Base-by-base conservation (phyloP, 30 jellyfish, hydroid and myxozoan species). In the Clytia hemisphaerica region DNA sequence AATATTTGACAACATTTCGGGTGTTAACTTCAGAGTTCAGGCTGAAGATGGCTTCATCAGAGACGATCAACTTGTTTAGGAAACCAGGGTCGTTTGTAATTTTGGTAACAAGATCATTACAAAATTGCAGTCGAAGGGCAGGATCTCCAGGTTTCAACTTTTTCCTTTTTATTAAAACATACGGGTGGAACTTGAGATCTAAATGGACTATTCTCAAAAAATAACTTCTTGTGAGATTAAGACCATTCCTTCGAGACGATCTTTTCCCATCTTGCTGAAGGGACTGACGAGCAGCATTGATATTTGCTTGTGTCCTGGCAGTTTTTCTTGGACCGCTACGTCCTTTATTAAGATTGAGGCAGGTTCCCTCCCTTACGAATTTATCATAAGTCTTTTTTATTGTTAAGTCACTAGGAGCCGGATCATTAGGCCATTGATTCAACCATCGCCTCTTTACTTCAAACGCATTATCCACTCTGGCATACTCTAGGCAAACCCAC, bases 191-290 rank as follows among this genome's bases (percentile, higher is more conserved):
- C 28, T 25, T 25, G 28, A 51, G 24, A n/a, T 51, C 66, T n/a
- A n/a, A n/a, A 21, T 22, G 24, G 7, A 25, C 24, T 21, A 51
- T 51, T 18, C 66, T 34, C 32, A 51, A 34, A 51, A 9, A 51
- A 9, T 18, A 51, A 37, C 66, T 51, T 37, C 9, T 34, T 12
- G 66, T 21, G n/a, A 51, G 66, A 51, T 37, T 37, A 12, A 51
- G 66, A n/a, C 66, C 66, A 51, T 51, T 51, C 9, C 66, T 16
- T 37, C 66, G 24, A 21, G 66, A 51, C 15, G 37, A 21, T 2
- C 28, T 51, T 7, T 4, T 18, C 1, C 66, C 66, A 51, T 51
- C 66, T 16, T 51, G 37, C 24, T 1, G 24, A 5, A 51, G 66
- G 14, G 7, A 51, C 32, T 51, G 28, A 51, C 66, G 32, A 34